Conservation (phyloP, 2,113 vertebrate genomes). For the Sturnira hondurensis region DNA sequence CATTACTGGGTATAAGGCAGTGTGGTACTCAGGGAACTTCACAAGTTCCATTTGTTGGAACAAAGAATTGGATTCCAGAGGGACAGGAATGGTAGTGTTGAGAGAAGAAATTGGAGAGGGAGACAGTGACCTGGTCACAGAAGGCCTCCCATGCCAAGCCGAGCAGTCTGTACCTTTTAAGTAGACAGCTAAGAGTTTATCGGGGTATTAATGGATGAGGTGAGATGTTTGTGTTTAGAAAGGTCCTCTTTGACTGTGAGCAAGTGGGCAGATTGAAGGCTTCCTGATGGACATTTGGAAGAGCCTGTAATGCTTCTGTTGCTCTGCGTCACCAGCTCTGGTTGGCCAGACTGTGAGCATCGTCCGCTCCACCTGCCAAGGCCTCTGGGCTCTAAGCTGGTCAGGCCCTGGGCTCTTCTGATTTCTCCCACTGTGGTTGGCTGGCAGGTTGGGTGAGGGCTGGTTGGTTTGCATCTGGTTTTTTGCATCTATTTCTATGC, state of each 20-base stretch:
- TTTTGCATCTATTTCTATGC: neutral
- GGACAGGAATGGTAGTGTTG: neutral
- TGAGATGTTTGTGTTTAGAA: neutral
- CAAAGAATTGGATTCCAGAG: neutral
- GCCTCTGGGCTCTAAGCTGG: neutral
- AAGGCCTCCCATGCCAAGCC: neutral
- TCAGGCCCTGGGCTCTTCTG: neutral
- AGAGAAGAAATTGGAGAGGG: neutral
- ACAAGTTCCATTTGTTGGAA: neutral
- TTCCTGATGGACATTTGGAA: neutral
- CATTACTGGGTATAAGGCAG: neutral
- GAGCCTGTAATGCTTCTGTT: neutral
- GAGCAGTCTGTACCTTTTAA: neutral
- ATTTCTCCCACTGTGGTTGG: neutral
- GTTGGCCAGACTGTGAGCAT: neutral
- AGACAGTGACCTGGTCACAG: neutral
- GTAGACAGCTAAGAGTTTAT: fast-evolving
- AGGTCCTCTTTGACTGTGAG: neutral
- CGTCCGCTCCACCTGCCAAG: neutral
- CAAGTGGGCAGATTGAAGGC: neutral
- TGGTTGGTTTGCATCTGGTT: neutral
- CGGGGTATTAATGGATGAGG: neutral
- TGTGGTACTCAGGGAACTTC: neutral
- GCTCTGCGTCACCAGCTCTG: neutral
- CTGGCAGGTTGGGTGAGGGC: neutral